Evolutionary conservation across 1,140 invertebrate genomes (phyloP).

Genomic region (Sycobia sp.): DNA sequence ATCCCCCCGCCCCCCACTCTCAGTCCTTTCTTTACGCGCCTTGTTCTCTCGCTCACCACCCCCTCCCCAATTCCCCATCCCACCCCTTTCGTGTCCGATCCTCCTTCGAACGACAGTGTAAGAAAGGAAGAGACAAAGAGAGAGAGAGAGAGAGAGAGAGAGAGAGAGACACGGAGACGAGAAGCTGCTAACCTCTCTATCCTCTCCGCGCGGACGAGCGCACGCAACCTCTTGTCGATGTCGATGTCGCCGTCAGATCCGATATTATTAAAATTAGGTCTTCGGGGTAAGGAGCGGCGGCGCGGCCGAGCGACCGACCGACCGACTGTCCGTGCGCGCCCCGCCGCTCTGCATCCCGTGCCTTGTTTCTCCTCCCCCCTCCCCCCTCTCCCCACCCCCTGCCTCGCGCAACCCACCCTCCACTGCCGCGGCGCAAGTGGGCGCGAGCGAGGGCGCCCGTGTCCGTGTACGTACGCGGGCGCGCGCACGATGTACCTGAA

Average conservation of each 20-base stretch:
- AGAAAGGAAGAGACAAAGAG: slow-evolving; percentile 4
- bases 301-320: too few species aligned
- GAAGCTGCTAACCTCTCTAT: not conserved
- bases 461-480: not conserved
- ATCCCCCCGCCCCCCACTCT: slow-evolving; percentile 36
- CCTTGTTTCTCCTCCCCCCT: not conserved
- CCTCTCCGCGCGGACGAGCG: slow-evolving; percentile 6
- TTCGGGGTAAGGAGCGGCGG: slow-evolving; percentile 30
- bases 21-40: slow-evolving; percentile 6
- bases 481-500: too few species aligned
- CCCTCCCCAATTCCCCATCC: slow-evolving; percentile 2
- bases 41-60: slow-evolving; percentile 11
- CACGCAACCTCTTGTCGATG: slow-evolving; percentile 17
- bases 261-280: slow-evolving; percentile 46
- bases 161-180: not conserved
- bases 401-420: not conserved
- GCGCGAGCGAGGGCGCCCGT: not conserved
- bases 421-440: too few species aligned
- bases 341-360: too few species aligned
- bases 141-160: slow-evolving; percentile 7
- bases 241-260: slow-evolving; percentile 36
- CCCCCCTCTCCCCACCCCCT: not conserved
- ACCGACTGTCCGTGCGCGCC: too few species aligned
- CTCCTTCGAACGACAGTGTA: not conserved
- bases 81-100: slow-evolving; percentile 18